These are phyloP conservation scores for Heliconius melpomene DNA, from an alignment of 1,140 invertebrate species.

Conservation along the genomic window DNA sequence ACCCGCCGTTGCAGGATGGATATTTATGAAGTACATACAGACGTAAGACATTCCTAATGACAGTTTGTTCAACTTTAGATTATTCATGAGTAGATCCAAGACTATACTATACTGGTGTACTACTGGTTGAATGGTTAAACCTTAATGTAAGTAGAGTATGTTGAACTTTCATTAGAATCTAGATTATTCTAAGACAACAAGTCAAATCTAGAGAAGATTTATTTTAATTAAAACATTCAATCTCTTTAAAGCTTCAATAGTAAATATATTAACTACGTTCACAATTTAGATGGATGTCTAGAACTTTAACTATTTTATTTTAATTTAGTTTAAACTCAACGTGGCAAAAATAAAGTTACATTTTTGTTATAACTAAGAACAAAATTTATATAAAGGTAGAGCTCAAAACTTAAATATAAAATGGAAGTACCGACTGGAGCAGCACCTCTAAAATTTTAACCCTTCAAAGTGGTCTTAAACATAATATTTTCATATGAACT, in stretches of 20 bases:
- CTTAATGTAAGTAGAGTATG: slow-evolving; percentile 13
- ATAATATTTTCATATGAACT: slow-evolving; percentile 27
- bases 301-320: background rate
- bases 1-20: slow-evolving; percentile 60
- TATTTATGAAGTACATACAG: slow-evolving; percentile 50
- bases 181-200: background rate
- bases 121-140: slow-evolving; percentile 6
- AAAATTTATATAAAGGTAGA: background rate
- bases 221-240: background rate
- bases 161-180: slow-evolving; percentile 1
- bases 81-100: slow-evolving; percentile 48
- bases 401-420: background rate
- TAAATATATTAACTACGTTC: background rate
- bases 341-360: background rate
- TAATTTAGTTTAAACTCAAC: background rate
- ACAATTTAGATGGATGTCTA: background rate
- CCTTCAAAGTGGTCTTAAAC: slow-evolving; percentile 18
- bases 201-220: background rate
- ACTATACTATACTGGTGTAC: slow-evolving; percentile 13
- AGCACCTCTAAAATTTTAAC: slow-evolving; percentile 29
- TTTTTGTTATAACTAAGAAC: background rate
- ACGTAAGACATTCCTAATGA: slow-evolving; percentile 52
- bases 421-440: background rate
- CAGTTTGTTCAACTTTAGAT: slow-evolving; percentile 63
- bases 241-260: background rate